Base-by-base conservation (phyloP, 23 tunicate species). In the Oikopleura dioica region DNA sequence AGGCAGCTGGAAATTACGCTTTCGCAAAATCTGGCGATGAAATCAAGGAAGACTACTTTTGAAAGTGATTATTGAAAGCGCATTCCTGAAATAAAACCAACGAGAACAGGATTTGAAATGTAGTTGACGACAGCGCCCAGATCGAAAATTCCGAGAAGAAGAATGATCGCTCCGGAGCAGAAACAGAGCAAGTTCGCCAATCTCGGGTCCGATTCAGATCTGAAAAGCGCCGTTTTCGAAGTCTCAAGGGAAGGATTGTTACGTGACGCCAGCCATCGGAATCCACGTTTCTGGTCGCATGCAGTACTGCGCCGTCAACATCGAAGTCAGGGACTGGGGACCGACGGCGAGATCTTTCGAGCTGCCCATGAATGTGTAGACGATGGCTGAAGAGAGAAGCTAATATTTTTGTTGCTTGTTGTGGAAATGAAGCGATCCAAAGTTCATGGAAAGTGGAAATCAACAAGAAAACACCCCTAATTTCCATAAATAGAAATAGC, bases 61-160 rank as follows among this genome's bases (percentile, higher is more conserved):
- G n/a, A n/a, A n/a, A n/a, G n/a, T n/a, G n/a, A n/a, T n/a, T n/a
- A n/a, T n/a, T n/a, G n/a, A n/a, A n/a, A n/a, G n/a, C n/a, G n/a
- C n/a, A n/a, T n/a, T n/a, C n/a, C n/a, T n/a, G 72, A 63, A 63
- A 63, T 63, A 63, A 63, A 63, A 2, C 72, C 72, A 23, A 63
- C 72, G 4, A 63, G 26, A 31, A 63, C 72, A 12, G 72, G 72
- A 28, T 63, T 63, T 24, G 72, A 63, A 28, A 63, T 63, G 26
- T 63, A 63, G 33, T 63, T 63, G 16, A 63, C 72, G 26, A 63
- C 26, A 21, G 72, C 16, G 32, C 72, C 33, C 29, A 63, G 33
- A 63, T 63, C 26, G 26, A 63, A 63, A 23, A 63, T 28, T 12
- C 72, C 72, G 4, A 63, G 26, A 63, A 63, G 2, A 12, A 63